Evolutionary conservation across 2,888 invertebrate genomes (phyloP), one percentile per base, ranked within the genome.

Genomic region (Himalopsyche tibetana): DNA sequence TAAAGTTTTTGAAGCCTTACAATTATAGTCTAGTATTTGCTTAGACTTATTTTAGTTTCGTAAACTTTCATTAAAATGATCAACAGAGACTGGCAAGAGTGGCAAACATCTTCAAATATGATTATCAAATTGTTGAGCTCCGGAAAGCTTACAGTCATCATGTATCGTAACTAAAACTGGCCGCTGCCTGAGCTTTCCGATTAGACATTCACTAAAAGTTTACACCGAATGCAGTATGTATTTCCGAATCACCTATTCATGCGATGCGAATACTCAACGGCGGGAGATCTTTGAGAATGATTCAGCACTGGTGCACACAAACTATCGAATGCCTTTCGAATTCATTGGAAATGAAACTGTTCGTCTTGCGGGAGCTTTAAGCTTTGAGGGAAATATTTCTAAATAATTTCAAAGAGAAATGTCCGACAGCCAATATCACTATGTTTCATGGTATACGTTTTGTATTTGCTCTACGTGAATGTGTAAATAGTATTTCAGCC

Each of bases 201-300:
- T 63, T 63, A 19, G n/a, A 63, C 63, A 63, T 63, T 63, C 63
- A 63, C 63, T n/a, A 28, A 63, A 63, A 63, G 19, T 63, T 19
- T 19, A 28, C 19, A 63, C 8, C 63, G 19, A 11, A 19, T 63
- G 19, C 63, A 19, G 63, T 63, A 63, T 63, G 63, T 63, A 63
- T 63, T 63, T 63, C 63, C 28, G 63, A 63, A 63, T 63, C 63
- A 63, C 63, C 19, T 63, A 63, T 63, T 63, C 63, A 63, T 63
- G 63, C 63, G 19, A 63, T 63, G 19, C 11, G 19, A 63, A 63
- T 63, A 63, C 8, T 12, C 19, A 63, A 63, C 19, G 63, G 8
- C 28, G 3, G 19, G 19, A 28, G 63, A 63, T 63, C 63, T 63
- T 63, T 63, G 63, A 63, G 19, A 63, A 63, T 63, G 63, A 63